Evolutionary conservation across 2,113 vertebrate genomes (phyloP).

Genomic region (Colinus virginianus): DNA sequence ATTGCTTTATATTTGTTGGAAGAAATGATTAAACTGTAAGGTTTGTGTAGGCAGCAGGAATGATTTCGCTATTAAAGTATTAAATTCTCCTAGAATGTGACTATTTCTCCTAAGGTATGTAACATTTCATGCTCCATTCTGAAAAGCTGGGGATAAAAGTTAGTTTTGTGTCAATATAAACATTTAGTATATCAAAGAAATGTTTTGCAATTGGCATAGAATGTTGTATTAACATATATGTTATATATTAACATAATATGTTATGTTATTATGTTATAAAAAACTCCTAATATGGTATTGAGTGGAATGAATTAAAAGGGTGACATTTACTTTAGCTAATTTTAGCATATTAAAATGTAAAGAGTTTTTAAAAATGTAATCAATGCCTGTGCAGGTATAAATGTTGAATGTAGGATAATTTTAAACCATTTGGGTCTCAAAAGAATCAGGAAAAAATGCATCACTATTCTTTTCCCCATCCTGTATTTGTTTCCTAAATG

Average conservation of each 20-base stretch:
- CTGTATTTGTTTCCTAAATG: neutral
- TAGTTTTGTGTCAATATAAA: neutral
- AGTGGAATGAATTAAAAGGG: neutral
- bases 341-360: neutral
- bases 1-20: constrained; percentile 31
- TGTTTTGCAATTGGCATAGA: neutral
- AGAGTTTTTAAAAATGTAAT: neutral
- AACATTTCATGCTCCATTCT: neutral
- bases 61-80: constrained; percentile 38
- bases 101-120: neutral
- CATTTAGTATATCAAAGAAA: neutral
- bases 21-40: constrained; percentile 37
- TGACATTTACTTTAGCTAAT: neutral
- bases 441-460: neutral
- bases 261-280: neutral
- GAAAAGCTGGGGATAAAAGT: neutral
- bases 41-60: constrained; percentile 44
- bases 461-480: neutral
- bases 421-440: neutral
- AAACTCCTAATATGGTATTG: neutral
- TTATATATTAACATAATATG: too few species aligned
- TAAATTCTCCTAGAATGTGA: neutral
- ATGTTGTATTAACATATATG: neutral
- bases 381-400: neutral
- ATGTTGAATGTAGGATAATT: neutral